Evolutionary conservation across 2,113 vertebrate genomes (phyloP).

Genomic region (Sylvia atricapilla): DNA sequence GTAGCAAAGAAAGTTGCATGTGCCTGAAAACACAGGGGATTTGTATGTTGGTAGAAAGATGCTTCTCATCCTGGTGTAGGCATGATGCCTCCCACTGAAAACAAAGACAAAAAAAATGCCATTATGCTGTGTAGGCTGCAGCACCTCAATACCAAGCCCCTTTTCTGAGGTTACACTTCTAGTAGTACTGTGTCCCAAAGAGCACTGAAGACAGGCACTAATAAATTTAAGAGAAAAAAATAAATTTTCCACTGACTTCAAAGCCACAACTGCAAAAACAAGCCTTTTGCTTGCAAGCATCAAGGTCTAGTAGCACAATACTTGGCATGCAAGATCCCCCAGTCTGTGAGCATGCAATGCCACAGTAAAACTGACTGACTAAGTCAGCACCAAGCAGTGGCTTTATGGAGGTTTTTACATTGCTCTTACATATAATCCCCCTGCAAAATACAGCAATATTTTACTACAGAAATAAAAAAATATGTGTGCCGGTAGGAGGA

Average conservation of each 20-base stretch:
- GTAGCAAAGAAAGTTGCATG: neutral
- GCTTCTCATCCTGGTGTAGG: neutral
- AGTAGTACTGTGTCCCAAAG: neutral
- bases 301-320: neutral
- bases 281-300: neutral
- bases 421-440: neutral
- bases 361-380: neutral
- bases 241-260: conserved; percentile 3
- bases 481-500: conserved; percentile 7
- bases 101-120: neutral
- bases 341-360: neutral
- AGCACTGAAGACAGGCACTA: neutral
- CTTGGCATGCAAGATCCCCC: neutral
- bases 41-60: neutral
- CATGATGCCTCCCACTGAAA: neutral
- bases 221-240: neutral
- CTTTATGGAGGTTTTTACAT: neutral
- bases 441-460: neutral
- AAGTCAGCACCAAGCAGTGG: neutral
- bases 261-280: neutral
- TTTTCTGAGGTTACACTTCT: neutral
- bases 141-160: neutral
- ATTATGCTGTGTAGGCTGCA: neutral
- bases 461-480: neutral
- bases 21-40: neutral